Base-by-base conservation (phyloP, 2,797 vertebrate species). In the Eospalax fontanierii region DNA sequence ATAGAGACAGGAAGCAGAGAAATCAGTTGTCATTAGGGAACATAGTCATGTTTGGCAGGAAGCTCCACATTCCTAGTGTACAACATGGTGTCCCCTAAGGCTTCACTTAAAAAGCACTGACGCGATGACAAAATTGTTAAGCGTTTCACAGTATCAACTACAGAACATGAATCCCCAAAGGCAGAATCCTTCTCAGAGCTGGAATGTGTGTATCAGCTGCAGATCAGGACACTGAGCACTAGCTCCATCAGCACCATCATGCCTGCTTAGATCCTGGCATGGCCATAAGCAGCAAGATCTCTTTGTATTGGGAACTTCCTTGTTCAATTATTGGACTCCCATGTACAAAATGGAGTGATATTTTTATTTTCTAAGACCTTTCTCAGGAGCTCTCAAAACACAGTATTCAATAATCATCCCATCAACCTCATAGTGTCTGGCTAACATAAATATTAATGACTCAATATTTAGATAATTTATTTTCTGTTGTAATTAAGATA, bases 201-300 rank as follows among this genome's bases (percentile, higher is more conserved):
- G 38, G 12, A n/a, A 1, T 3, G 1, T 19, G 0, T 30, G 43
- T 6, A 16, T 24, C 0, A 19, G 46, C n/a, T 15, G 18, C 33
- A 71, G 5, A 65, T 4, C 0, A 22, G 2, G 19, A 19, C 46
- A 15, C 24, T 16, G 2, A 35, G 19, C 1, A 4, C 38, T 7
- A 2, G 4, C 18, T 28, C 18, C 2, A 30, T 6, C 6, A 14
- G 2, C 2, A 4, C 33, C 3, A 0, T 6, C 1, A 26, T 26
- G 12, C 0, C 8, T 18, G 50, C 7, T 87, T 22, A 11, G 46
- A 6, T 11, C 46, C 50, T 71, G 24, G 40, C 0, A 5, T 4
- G 19, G 6, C 9, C 1, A 22, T 61, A 66, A 90, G 26, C 16
- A 46, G 2, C 4, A 28, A 35, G 33, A 35, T 38, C 26, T 30